These are phyloP conservation scores for Micronisus gabar DNA, from an alignment of 2,113 vertebrate genomes.

Conservation along the genomic window DNA sequence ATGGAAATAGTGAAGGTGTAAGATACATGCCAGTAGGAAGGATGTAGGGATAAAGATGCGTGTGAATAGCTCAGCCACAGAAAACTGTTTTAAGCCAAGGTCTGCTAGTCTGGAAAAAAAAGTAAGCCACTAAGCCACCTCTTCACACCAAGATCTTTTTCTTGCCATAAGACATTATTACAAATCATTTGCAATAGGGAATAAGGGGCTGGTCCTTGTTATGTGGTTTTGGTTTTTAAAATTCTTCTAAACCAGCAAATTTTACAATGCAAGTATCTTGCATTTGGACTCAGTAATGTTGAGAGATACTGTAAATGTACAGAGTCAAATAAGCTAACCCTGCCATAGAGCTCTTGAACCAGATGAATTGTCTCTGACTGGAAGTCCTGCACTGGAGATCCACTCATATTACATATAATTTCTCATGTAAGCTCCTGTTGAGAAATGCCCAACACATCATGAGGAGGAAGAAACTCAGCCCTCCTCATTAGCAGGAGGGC, in stretches of 20 bases:
- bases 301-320: not conserved
- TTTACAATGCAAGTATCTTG: not conserved
- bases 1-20: slow-evolving; percentile 98
- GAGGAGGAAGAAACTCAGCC: not conserved
- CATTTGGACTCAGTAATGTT: not conserved
- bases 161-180: not conserved
- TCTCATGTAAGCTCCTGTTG: not conserved
- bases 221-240: not conserved
- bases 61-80: slow-evolving; percentile 82
- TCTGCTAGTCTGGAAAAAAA: slow-evolving; percentile 79
- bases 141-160: not conserved
- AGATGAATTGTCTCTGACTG: not conserved
- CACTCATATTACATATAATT: not conserved
- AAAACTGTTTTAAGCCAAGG: slow-evolving; percentile 85
- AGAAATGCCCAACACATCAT: not conserved
- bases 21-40: slow-evolving; percentile 91
- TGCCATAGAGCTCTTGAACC: not conserved
- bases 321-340: not conserved
- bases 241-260: not conserved
- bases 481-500: not conserved
- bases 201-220: not conserved
- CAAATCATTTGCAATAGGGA: not conserved
- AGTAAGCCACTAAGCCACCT: not conserved
- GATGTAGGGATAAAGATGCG: slow-evolving; percentile 94
- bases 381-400: not conserved